A percentile compares a stretch with the other conserved stretches of the same genome.
These are phyloP conservation scores for Noctua fimbriata DNA, from an alignment of 2,888 invertebrate species.

Conservation along the genomic window DNA sequence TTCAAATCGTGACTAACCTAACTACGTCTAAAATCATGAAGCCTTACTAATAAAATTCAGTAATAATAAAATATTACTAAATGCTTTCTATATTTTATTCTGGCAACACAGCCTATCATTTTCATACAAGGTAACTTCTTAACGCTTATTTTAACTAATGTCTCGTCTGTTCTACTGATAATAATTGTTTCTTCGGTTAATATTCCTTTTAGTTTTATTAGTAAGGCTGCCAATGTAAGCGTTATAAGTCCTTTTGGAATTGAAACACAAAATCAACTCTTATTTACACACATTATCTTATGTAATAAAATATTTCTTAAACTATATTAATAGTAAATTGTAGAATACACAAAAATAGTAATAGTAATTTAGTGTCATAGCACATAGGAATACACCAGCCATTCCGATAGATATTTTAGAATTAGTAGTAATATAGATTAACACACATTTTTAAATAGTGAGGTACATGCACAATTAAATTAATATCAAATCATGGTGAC, in stretches of 20 bases:
- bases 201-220: conserved; percentile 43
- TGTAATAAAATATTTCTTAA: neutral
- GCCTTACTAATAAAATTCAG: conserved; percentile 63
- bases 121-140: conserved; percentile 36
- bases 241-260: conserved; percentile 35
- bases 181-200: neutral
- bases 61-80: conserved; percentile 38
- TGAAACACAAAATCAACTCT: conserved; percentile 14
- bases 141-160: conserved; percentile 49
- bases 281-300: neutral
- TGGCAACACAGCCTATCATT: conserved; percentile 27
- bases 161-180: conserved; percentile 35
- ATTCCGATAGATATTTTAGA: neutral
- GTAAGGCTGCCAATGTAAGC: conserved; percentile 52
- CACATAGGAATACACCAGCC: neutral
- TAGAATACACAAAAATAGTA: conserved; percentile 1
- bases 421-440: neutral
- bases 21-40: conserved; percentile 32
- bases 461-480: neutral
- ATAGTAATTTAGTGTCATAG: neutral
- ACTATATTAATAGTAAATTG: neutral
- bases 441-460: neutral
- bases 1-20: conserved; percentile 71
- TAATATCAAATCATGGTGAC: neutral
- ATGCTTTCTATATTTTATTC: conserved; percentile 31